phyloP scores from a whole-genome alignment of 2,113 vertebrate genomes.

The Aspiorhynchus laticeps region DNA sequence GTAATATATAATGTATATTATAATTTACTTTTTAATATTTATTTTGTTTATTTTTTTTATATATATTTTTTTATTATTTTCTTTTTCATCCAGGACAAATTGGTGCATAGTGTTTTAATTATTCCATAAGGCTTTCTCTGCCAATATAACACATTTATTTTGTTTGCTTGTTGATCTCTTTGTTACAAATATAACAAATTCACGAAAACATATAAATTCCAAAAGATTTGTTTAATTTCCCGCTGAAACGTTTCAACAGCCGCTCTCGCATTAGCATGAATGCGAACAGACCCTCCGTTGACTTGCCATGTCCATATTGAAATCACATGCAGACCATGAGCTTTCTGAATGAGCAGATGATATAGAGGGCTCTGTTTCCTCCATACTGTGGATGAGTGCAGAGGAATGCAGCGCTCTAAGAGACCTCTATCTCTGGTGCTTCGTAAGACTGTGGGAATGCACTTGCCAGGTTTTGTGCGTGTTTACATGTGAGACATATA shows the following conservation, averaged over 20 bases:
- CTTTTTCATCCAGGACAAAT: background rate
- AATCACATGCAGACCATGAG: slow-evolving; percentile 55
- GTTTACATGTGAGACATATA: slow-evolving; percentile 5
- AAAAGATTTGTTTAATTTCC: slow-evolving; percentile 6
- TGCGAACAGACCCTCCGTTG: slow-evolving; percentile 38
- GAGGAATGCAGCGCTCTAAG: slow-evolving; percentile 38
- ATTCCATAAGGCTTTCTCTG: background rate
- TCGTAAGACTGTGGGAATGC: background rate
- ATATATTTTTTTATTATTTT: too few species aligned
- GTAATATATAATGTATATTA: background rate
- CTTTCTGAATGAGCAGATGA: slow-evolving; percentile 41
- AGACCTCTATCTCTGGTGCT: slow-evolving; percentile 30
- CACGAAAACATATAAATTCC: slow-evolving; percentile 13
- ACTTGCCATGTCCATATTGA: slow-evolving; percentile 37
- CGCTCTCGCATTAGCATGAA: slow-evolving; percentile 30
- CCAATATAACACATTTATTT: slow-evolving; percentile 10
- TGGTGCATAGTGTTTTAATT: background rate
- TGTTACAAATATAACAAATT: background rate
- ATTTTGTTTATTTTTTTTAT: too few species aligned
- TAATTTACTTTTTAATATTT: too few species aligned
- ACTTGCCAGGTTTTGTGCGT: slow-evolving; percentile 9
- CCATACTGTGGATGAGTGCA: slow-evolving; percentile 40
- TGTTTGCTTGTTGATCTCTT: background rate
- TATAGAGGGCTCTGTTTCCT: slow-evolving; percentile 47
- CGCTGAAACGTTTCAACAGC: slow-evolving; percentile 1